phyloP scores from a whole-genome alignment of 2,113 vertebrate species.

The Rousettus leschenaultii region DNA sequence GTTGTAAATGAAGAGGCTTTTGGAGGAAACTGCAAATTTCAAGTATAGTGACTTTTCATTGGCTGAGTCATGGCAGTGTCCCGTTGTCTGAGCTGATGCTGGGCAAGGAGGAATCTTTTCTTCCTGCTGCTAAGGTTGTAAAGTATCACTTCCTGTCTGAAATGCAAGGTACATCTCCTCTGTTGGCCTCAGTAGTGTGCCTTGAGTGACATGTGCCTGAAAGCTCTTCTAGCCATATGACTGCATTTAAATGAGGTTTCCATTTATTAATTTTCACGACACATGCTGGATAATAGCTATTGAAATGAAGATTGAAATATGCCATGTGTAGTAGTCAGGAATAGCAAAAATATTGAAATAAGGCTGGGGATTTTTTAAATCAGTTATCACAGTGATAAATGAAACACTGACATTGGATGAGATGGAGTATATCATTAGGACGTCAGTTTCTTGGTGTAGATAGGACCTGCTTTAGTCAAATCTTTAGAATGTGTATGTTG shows the following conservation, averaged over 20 bases:
- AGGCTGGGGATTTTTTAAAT: not conserved
- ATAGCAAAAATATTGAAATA: not conserved
- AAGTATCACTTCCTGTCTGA: not conserved
- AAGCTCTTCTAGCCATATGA: not conserved
- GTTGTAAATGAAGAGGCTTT: not conserved
- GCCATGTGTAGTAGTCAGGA: not conserved
- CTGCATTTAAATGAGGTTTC: too few species aligned
- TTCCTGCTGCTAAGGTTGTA: not conserved
- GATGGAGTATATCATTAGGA: not conserved
- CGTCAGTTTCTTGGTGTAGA: not conserved
- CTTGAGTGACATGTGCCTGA: not conserved
- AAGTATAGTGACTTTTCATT: not conserved
- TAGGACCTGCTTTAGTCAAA: not conserved
- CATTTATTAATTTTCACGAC: not conserved
- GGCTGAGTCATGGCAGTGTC: not conserved
- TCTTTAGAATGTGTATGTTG: not conserved
- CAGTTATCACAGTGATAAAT: not conserved
- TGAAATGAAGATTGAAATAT: not conserved
- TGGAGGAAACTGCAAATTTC: not conserved
- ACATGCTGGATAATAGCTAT: not conserved
- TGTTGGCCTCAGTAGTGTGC: not conserved
- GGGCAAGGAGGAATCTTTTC: not conserved
- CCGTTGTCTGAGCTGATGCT: not conserved
- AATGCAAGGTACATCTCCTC: not conserved
- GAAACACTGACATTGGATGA: not conserved